Percentiles rank a stretch among this genome's conserved stretches.
These are phyloP conservation scores for Brachypteracias leptosomus DNA, from an alignment of 2,113 vertebrate genomes.

Conservation along the genomic window DNA sequence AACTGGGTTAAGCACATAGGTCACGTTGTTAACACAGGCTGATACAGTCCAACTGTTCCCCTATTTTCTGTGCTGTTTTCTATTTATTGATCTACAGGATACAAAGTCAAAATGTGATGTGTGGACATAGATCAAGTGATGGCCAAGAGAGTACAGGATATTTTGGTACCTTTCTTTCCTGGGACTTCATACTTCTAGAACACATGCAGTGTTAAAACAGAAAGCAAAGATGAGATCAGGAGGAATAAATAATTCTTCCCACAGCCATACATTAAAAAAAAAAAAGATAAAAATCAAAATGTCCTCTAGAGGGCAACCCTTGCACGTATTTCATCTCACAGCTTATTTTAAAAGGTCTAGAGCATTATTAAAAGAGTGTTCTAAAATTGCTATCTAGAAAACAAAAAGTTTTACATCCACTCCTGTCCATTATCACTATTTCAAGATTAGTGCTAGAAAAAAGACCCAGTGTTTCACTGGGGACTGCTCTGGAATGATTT, in stretches of 20 bases:
- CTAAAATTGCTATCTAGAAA: neutral
- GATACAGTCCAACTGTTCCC: neutral
- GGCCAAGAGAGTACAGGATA: neutral
- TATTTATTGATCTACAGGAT: neutral
- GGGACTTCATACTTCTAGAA: neutral
- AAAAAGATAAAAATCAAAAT: neutral
- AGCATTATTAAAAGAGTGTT: neutral
- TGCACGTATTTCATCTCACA: neutral
- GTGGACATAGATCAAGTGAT: neutral
- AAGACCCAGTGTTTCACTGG: neutral
- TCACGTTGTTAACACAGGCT: neutral
- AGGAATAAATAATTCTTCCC: neutral
- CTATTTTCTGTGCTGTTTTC: neutral
- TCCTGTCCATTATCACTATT: neutral
- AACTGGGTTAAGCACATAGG: neutral
- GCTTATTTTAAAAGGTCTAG: neutral
- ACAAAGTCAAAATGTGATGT: neutral
- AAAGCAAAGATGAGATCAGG: neutral
- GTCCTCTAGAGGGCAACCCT: constrained; percentile 45
- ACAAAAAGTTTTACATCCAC: neutral
- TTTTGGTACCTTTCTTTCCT: neutral
- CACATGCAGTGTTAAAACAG: neutral
- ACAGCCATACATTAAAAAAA: neutral
- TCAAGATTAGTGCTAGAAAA: neutral
- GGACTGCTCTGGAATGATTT: neutral